Evolutionary conservation across 1,140 invertebrate species (phyloP).

Genomic region (Camponotus floridanus): DNA sequence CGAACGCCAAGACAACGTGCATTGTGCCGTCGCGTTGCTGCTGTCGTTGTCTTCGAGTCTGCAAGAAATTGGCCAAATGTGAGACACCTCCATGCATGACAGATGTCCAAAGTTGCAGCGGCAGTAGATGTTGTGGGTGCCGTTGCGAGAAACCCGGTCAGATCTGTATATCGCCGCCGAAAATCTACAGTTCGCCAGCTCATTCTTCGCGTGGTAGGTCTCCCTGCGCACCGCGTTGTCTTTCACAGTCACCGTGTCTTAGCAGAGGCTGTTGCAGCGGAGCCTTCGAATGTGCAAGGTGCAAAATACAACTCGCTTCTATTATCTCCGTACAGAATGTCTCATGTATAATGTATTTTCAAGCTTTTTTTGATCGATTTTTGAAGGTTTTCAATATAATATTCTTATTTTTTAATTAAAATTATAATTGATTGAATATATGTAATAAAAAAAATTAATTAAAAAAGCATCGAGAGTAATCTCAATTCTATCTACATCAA

Average conservation of each 20-base stretch:
- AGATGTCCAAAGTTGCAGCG: conserved; percentile 68
- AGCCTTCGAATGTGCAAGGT: conserved; percentile 28
- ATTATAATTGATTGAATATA: not conserved
- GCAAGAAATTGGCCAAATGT: conserved; percentile 68
- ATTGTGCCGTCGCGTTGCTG: conserved; percentile 63
- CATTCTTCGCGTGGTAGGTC: conserved; percentile 67
- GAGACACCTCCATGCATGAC: conserved; percentile 64
- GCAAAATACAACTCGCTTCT: too few species aligned
- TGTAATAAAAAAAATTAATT: not conserved
- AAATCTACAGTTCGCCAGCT: conserved; percentile 67
- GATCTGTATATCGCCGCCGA: conserved; percentile 72
- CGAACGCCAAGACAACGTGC: conserved; percentile 1
- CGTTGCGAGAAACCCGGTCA: conserved; percentile 77
- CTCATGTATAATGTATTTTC: not conserved
- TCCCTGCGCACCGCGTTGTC: conserved; percentile 69
- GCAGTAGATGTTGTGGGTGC: conserved; percentile 79
- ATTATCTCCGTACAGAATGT: not conserved
- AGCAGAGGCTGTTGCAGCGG: conserved; percentile 56
- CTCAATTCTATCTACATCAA: not conserved
- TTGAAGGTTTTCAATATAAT: not conserved
- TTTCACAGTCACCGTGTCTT: conserved; percentile 67
- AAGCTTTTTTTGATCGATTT: not conserved
- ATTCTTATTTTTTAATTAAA: not conserved
- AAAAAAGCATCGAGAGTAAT: not conserved
- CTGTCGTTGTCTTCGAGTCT: conserved; percentile 71